Conservation (phyloP, 2,797 vertebrate species). For the Bradypodion pumilum region DNA sequence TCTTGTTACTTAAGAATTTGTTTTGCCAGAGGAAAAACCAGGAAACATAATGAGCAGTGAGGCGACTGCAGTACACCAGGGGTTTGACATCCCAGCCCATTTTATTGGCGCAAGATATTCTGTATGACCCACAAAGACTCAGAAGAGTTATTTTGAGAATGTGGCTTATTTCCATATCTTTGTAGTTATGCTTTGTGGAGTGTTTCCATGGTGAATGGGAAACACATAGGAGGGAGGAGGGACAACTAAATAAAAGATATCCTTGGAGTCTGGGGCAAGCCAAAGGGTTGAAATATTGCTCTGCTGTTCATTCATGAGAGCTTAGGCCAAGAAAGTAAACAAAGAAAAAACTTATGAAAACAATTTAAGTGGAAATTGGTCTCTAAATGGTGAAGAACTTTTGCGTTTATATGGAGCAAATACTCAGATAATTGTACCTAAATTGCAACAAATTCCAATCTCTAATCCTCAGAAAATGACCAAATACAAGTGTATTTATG, state of each 20-base stretch:
- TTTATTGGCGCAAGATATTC: neutral
- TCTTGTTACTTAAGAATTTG: neutral
- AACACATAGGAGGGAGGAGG: neutral
- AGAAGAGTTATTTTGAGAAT: neutral
- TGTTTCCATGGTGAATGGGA: constrained; percentile 39
- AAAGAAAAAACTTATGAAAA: neutral
- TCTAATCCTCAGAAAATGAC: constrained; percentile 23
- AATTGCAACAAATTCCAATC: constrained; percentile 1
- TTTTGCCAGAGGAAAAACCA: neutral
- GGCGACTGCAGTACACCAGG: fast-evolving
- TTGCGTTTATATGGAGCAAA: constrained; percentile 10
- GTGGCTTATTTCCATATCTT: neutral
- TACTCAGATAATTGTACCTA: neutral
- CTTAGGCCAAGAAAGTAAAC: neutral
- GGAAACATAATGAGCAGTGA: neutral
- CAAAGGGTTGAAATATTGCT: neutral
- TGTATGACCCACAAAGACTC: neutral
- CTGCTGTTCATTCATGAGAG: constrained; percentile 18
- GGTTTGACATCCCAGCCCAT: neutral
- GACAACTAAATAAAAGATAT: constrained; percentile 25
- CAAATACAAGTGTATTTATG: neutral
- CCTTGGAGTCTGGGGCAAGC: neutral
- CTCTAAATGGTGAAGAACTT: neutral
- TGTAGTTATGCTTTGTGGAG: neutral
- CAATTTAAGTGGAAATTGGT: neutral